Percentiles rank a stretch among this genome's conserved stretches.
Evolutionary conservation across 2,888 invertebrate species (phyloP).

Genomic region (Agrochola lota): DNA sequence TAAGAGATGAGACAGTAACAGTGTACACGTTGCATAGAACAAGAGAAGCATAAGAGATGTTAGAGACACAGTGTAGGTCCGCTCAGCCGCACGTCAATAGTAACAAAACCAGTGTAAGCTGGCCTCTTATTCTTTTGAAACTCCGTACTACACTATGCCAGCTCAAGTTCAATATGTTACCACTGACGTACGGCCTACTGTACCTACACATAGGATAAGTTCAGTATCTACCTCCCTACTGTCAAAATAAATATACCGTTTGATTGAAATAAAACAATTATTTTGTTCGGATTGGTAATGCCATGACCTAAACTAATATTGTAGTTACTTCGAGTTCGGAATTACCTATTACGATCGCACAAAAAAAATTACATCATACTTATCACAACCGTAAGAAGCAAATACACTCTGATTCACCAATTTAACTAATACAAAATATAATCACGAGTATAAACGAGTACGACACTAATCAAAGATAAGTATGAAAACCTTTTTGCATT

Average conservation of each 20-base stretch:
- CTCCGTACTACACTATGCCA: too few relatives aligned
- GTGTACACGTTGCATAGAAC: too few relatives aligned
- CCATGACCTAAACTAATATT: background rate
- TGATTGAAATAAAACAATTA: background rate
- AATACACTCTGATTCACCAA: background rate
- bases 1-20: background rate
- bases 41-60: background rate
- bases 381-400: background rate
- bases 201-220: background rate
- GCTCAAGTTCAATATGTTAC: too few relatives aligned
- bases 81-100: too few relatives aligned
- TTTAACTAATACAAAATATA: slow-evolving; percentile 10
- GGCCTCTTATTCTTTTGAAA: too few relatives aligned
- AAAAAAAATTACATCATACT: background rate
- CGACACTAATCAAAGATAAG: slow-evolving; percentile 2
- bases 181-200: background rate
- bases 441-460: background rate
- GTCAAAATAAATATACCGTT: background rate
- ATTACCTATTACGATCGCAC: background rate
- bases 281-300: too few relatives aligned
- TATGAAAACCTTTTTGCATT: slow-evolving; percentile 21
- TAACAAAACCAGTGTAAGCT: background rate
- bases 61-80: background rate
- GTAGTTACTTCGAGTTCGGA: background rate
- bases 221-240: background rate